Conservation (phyloP, 2,113 vertebrate species). For the Coregonus clupeaformis region DNA sequence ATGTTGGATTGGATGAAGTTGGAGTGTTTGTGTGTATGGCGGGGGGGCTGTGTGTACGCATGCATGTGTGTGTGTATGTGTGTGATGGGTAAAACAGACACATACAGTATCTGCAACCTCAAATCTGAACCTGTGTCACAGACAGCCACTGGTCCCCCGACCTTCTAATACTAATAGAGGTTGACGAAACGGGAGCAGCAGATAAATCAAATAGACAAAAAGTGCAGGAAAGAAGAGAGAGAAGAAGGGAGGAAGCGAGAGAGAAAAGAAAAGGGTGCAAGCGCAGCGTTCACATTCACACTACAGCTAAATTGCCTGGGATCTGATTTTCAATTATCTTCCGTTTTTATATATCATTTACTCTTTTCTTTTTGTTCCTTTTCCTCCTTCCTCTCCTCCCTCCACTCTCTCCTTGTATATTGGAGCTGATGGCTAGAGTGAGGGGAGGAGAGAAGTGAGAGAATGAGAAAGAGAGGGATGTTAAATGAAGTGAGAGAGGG, state of each 20-base stretch:
- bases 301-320: slow-evolving; percentile 24
- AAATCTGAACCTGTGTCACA: slow-evolving; percentile 8
- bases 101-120: not conserved
- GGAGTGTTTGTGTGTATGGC: not conserved
- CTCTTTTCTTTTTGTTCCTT: slow-evolving; percentile 7
- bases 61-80: slow-evolving; percentile 2
- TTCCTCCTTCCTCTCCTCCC: not conserved
- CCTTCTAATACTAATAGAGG: slow-evolving; percentile 3
- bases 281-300: slow-evolving; percentile 14
- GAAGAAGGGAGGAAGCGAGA: not conserved
- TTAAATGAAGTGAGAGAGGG: slow-evolving; percentile 37
- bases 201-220: slow-evolving; percentile 16
- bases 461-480: slow-evolving; percentile 16
- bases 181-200: not conserved
- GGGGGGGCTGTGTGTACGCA: no score
- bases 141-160: not conserved
- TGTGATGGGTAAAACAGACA: no score
- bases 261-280: not conserved
- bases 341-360: slow-evolving; percentile 29
- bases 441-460: not conserved
- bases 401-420: not conserved
- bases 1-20: not conserved
- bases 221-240: not conserved
- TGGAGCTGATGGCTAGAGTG: not conserved
- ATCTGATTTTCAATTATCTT: slow-evolving; percentile 40